Evolutionary conservation across 2,888 invertebrate species (phyloP).

Genomic region (Choreutis nemorana): DNA sequence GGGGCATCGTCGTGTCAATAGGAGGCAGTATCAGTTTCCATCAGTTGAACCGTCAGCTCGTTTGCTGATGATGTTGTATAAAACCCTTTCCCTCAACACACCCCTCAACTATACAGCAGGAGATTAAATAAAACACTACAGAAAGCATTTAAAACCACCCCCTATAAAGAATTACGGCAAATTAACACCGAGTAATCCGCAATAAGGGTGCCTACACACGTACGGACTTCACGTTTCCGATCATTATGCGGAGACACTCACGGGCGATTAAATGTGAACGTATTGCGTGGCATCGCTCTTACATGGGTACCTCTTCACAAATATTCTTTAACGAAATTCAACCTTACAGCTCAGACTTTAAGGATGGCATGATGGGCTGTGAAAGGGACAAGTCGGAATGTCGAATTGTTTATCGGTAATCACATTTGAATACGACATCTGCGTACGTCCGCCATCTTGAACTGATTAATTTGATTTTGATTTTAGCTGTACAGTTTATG

Average conservation of each 20-base stretch:
- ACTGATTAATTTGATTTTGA: no score
- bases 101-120: no score
- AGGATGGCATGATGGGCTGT: conserved; percentile 6
- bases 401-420: conserved; percentile 20
- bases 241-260: conserved; percentile 52
- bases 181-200: conserved; percentile 19
- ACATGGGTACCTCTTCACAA: conserved; percentile 5
- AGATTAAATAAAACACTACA: no score
- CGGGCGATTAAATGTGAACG: conserved; percentile 25
- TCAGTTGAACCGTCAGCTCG: no score
- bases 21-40: no score
- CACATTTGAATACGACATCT: conserved; percentile 21
- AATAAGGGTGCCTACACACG: conserved; percentile 29
- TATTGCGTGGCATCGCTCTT: conserved; percentile 18
- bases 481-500: no score
- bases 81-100: no score
- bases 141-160: conserved; percentile 3
- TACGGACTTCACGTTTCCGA: conserved; percentile 8
- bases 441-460: no score
- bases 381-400: conserved; percentile 9
- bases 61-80: no score
- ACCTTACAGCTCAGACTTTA: conserved; percentile 2
- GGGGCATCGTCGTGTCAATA: no score
- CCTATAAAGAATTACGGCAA: conserved; percentile 13
- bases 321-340: conserved; percentile 3